Evolutionary conservation across 2,113 vertebrate genomes (phyloP), one percentile per base, ranked within the genome.

Genomic region (Aythya baeri): DNA sequence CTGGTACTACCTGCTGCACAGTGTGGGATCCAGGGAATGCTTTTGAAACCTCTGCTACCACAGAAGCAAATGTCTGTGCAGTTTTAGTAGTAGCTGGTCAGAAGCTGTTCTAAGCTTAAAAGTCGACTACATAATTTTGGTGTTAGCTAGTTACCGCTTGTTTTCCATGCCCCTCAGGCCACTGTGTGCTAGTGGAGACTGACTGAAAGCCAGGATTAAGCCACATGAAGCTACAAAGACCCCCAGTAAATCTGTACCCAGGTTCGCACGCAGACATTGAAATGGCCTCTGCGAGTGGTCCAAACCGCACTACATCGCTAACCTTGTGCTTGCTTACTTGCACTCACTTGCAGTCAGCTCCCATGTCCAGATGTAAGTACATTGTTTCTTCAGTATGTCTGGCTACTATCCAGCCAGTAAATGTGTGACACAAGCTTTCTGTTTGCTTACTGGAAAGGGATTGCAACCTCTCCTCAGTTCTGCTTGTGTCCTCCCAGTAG

Each of bases 231-330:
- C 34, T 26, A 58, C 22, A 32, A 67, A 66, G 26, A 18, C 7
- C 13, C 6, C 15, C 0, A 0, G 7, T 71, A 75, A 65, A 49
- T 20, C n/a, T 0, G 1, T 22, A 16, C 16, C 43, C 20, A 65
- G 41, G 7, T 59, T 71, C 66, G 27, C 9, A 2, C 17, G 8
- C 6, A 38, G 27, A 23, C 5, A 5, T n/a, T 4, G 4, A 41
- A 58, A 25, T 43, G n/a, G 6, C 29, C 43, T 70, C 43, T 31
- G 23, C 11, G 34, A 61, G 62, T 0, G 1, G 27, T 31, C 32
- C 20, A 46, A 61, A 38, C 43, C 2, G 5, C 2, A 1, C 27
- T 16, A 2, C 5, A 16, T 43, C 14, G 52, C 63, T 49, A 65
- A 65, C n/a, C 8, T 11, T 41, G 52, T 59, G 11, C 41, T 61